These are phyloP conservation scores for Sturnira hondurensis DNA, from an alignment of 2,113 vertebrate genomes.

Conservation along the genomic window DNA sequence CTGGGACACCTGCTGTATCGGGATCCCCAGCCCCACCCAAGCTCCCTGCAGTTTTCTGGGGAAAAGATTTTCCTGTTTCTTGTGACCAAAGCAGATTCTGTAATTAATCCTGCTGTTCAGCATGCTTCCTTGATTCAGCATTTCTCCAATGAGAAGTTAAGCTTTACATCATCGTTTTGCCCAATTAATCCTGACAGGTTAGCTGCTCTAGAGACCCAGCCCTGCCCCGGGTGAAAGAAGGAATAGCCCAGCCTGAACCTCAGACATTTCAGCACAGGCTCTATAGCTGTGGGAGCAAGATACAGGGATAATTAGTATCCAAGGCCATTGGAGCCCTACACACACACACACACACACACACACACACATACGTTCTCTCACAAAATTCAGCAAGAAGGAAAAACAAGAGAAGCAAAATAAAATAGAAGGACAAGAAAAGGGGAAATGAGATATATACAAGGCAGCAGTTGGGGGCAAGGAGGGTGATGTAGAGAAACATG, in stretches of 20 bases:
- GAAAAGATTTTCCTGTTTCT: conserved; percentile 51
- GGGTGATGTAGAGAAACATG: accelerated
- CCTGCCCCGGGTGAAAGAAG: conserved; percentile 30
- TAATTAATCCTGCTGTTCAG: conserved; percentile 40
- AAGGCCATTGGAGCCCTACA: background rate
- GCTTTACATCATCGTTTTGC: conserved; percentile 66
- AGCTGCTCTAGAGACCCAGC: conserved; percentile 15
- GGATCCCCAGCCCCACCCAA: background rate
- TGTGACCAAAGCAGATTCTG: conserved; percentile 57
- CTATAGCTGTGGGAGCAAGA: background rate
- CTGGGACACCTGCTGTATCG: accelerated
- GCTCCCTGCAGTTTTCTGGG: background rate
- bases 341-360: too few species aligned
- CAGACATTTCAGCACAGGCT: background rate
- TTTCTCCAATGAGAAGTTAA: conserved; percentile 52
- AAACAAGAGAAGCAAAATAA: background rate
- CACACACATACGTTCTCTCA: background rate
- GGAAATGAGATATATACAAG: background rate
- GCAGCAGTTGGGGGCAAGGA: background rate
- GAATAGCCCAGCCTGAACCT: background rate
- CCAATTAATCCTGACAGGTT: conserved; percentile 56
- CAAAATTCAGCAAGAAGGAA: background rate
- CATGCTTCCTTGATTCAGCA: conserved; percentile 59
- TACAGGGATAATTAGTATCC: background rate
- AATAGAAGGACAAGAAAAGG: background rate